A percentile compares a stretch with the other conserved stretches of the same genome.
phyloP scores from a whole-genome alignment of 2,797 vertebrate genomes.

The Loris lydekkerianus region DNA sequence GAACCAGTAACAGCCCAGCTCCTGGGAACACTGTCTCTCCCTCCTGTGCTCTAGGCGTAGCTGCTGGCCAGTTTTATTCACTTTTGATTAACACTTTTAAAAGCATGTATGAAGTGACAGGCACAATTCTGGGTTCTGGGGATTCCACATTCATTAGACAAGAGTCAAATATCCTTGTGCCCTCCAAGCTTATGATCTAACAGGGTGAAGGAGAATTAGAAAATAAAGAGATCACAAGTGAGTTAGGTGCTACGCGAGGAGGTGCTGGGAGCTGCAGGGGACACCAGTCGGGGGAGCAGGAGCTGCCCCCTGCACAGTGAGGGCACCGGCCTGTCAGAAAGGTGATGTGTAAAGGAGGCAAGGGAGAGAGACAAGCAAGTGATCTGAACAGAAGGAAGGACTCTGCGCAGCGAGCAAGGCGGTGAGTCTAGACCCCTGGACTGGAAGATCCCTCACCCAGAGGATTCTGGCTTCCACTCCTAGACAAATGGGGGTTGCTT shows the following conservation, averaged over 20 bases:
- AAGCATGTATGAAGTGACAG: not conserved
- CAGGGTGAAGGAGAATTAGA: not conserved
- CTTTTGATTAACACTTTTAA: not conserved
- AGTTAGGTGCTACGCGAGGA: not conserved
- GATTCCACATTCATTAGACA: not conserved
- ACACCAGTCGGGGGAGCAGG: not conserved
- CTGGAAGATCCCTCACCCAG: too few species aligned
- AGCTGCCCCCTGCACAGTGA: not conserved
- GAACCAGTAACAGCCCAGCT: not conserved
- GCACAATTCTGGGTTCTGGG: not conserved
- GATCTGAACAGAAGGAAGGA: not conserved
- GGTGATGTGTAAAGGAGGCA: not conserved
- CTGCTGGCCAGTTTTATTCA: not conserved
- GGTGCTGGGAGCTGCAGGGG: accelerated
- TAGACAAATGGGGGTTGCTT: not conserved
- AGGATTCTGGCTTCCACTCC: not conserved
- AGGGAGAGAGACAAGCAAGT: not conserved
- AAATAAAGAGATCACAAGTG: not conserved
- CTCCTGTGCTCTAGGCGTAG: not conserved
- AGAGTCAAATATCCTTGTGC: not conserved
- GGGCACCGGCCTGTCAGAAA: accelerated
- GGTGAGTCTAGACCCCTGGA: accelerated
- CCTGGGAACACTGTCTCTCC: not conserved
- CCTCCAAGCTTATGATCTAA: not conserved
- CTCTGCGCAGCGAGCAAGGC: not conserved